Conservation (phyloP, 2,113 vertebrate genomes). For the Mesoclemmys tuberculata region DNA sequence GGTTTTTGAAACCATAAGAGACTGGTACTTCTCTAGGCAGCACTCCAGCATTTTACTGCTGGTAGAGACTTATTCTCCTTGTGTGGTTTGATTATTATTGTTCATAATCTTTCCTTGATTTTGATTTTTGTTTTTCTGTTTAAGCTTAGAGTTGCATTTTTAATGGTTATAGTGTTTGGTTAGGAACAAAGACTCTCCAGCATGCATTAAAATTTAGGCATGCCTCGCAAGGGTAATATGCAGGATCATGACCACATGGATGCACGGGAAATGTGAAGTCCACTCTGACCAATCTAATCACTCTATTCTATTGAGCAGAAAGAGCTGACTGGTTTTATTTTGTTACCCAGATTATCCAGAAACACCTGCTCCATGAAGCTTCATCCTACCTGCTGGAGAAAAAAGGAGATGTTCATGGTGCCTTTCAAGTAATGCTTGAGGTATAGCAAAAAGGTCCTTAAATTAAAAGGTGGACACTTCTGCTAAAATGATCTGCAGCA, state of each 20-base stretch:
- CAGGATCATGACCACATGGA: background rate
- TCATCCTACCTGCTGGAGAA: conserved; percentile 92
- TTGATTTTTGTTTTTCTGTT: background rate
- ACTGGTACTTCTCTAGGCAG: background rate
- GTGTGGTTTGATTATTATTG: background rate
- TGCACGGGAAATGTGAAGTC: background rate
- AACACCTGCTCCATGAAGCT: conserved; percentile 86
- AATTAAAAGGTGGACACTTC: background rate
- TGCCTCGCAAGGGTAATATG: background rate
- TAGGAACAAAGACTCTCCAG: background rate
- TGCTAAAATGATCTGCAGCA: background rate
- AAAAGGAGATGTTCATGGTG: conserved; percentile 91
- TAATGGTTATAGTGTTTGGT: background rate
- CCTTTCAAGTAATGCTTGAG: conserved; percentile 92
- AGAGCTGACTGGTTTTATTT: background rate
- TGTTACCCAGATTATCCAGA: conserved; percentile 86
- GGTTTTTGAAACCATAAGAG: background rate
- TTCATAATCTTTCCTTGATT: background rate
- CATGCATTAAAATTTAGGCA: fast-evolving
- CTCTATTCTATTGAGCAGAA: background rate
- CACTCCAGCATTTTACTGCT: fast-evolving
- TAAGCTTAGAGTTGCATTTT: background rate
- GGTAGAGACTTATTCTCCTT: background rate
- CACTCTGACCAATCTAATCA: background rate
- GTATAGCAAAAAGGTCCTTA: conserved; percentile 68